Base-by-base conservation (phyloP, 2,888 invertebrate species). In the Cerceris rybyensis region DNA sequence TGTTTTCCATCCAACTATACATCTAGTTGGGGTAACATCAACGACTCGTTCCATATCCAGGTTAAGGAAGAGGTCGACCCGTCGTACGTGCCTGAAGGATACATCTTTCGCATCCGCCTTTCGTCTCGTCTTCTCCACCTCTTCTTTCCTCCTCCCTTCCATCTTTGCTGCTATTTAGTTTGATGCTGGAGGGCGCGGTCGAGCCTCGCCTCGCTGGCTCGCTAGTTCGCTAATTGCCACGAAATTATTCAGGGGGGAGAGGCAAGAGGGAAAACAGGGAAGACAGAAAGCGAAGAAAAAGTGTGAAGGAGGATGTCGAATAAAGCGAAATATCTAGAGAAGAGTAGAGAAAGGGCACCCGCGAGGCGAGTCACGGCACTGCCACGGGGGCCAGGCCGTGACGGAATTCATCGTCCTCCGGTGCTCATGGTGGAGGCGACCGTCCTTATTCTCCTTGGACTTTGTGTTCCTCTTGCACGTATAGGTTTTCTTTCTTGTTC, bases 241-340 rank as follows among this genome's bases (percentile, higher is more conserved):
- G 79, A 84, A 88, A 88, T 87, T 86, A 88, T 87, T 84, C 81
- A 82, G 78, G 70, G 75, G 64, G 71, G 67, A 57, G 67, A 73
- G 11, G 61, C n/a, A 49, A 16, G 50, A 39, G 41, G 57, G 49
- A 28, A 41, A 78, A 75, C 72, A 63, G 54, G 58, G 70, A 43
- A 43, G 69, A 49, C 8, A 13, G 64, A 7, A 7, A 46, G n/a
- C 11, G 55, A 28, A 14, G n/a, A 57, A 49, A 64, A 41, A 11
- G 28, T 28, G 28, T 28, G 28, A 1, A 28, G 4, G 28, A 28
- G 28, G 28, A 28, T 1, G 28, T 28, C 28, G 28, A 14, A n/a
- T 28, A 9, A 43, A 42, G 55, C 1, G 14, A 58, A 7, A 11
- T 16, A 17, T 16, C 11, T 8, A n/a, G 4, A 55, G 46, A 42